These are phyloP conservation scores for Argyresthia albistria DNA, from an alignment of 2,888 invertebrate genomes.

Conservation along the genomic window DNA sequence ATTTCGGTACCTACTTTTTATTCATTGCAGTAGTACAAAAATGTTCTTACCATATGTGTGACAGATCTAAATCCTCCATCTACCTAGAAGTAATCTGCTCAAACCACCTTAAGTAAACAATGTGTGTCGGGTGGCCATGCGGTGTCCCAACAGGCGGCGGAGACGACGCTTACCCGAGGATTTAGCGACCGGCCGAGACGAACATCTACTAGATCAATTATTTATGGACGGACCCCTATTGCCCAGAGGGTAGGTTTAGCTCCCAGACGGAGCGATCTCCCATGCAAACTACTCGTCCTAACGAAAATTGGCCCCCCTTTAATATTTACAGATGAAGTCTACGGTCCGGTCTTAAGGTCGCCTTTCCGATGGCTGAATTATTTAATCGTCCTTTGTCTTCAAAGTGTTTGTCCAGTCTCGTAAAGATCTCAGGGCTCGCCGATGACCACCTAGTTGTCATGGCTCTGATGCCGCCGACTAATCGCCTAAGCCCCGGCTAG, in stretches of 20 bases:
- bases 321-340: constrained; percentile 60
- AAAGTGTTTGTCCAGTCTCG: constrained; percentile 41
- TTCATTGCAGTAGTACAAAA: too few relatives aligned
- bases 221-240: constrained; percentile 54
- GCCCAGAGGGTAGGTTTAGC: constrained; percentile 53
- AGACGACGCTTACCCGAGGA: constrained; percentile 23
- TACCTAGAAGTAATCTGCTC: background rate
- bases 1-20: too few relatives aligned
- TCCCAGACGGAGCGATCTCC: constrained; percentile 62
- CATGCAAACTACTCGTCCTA: constrained; percentile 67
- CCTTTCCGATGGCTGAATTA: constrained; percentile 57
- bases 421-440: constrained; percentile 59
- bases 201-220: constrained; percentile 66
- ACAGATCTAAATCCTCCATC: background rate
- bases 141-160: background rate
- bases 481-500: constrained; percentile 53
- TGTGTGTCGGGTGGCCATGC: constrained; percentile 18
- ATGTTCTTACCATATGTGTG: too few relatives aligned
- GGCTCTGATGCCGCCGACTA: constrained; percentile 52
- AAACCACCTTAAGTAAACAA: constrained; percentile 14
- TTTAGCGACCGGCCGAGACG: constrained; percentile 53
- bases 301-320: constrained; percentile 56
- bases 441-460: constrained; percentile 62
- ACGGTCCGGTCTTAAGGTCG: constrained; percentile 48
- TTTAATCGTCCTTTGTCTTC: constrained; percentile 64